Base-by-base conservation (phyloP, 2,888 invertebrate species). In the Tolmerus cingulatus region DNA sequence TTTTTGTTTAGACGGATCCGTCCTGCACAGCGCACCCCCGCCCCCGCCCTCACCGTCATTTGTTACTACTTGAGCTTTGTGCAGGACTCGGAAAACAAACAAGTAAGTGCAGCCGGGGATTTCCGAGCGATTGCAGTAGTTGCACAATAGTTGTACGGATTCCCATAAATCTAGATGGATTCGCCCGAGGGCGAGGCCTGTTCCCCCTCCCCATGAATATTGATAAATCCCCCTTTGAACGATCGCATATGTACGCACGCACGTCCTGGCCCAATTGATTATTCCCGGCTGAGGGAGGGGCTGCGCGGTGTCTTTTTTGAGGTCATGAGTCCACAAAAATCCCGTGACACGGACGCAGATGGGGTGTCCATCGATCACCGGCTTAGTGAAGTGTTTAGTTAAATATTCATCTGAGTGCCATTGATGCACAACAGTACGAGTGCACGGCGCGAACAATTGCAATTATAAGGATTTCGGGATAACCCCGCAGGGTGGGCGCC, bases 101-200 rank as follows among this genome's bases (percentile, higher is more conserved):
- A 84, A 84, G 66, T 40, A 84, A 84, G 37, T 74, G 74, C 84
- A 84, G 74, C 84, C 19, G 34, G 84, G 84, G 74, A 84, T 84
- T 84, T 84, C 84, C 84, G 74, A 74, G 37, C 34, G 66, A 66
- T 84, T 84, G 82, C 84, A 57, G 84, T 57, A 84, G 84, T 84
- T 84, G 40, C 40, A 74, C 74, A 84, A 74, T 84, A 84, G 84
- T 66, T 84, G 40, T 19, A 84, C 37, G 74, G 84, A 84, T 74
- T 84, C 66, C 84, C 74, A 84, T 84, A 84, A 84, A 84, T 84
- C 84, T 84, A 84, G 84, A 84, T 84, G 66, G 84, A 84, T 84
- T 40, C 84, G 40, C 16, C 27, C 84, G 37, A 74, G 46, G 37
- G 23, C 30, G 16, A 55, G 27, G 34, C 34, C 51, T 30, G 2